A percentile compares a stretch with the other conserved stretches of the same genome.
These are phyloP conservation scores for Podarcis lilfordi DNA, from an alignment of 2,797 vertebrate genomes.

Conservation along the genomic window DNA sequence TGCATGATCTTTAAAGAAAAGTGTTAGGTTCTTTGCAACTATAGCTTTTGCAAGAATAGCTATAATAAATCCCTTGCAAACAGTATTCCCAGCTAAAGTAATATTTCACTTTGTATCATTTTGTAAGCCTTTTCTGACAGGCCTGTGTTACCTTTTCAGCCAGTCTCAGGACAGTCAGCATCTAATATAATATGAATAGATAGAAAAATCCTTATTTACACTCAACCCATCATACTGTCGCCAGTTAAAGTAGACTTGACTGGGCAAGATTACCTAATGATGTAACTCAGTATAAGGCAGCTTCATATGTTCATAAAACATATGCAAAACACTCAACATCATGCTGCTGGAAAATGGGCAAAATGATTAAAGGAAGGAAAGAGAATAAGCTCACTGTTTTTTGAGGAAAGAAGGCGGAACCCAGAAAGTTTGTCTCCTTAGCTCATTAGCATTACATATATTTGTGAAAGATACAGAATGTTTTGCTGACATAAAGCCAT, in stretches of 20 bases:
- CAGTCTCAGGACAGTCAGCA: not conserved
- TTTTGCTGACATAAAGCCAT: not conserved
- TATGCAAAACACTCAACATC: not conserved
- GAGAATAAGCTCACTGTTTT: not conserved
- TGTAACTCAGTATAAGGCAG: too few relatives aligned
- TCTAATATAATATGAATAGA: too few relatives aligned
- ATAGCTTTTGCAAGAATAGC: not conserved
- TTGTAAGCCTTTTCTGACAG: not conserved
- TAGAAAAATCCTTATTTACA: not conserved
- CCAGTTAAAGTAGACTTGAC: too few relatives aligned
- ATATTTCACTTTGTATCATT: not conserved
- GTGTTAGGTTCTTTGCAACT: not conserved
- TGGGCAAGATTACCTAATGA: not conserved
- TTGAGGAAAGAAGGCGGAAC: not conserved
- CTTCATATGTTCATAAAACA: not conserved
- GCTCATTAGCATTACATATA: not conserved
- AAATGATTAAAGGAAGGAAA: not conserved
- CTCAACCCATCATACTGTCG: too few relatives aligned
- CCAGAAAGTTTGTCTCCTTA: not conserved
- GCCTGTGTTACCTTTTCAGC: not conserved
- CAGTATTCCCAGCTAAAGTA: too few relatives aligned
- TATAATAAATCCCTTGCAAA: not conserved
- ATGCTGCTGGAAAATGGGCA: not conserved
- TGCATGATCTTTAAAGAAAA: not conserved
- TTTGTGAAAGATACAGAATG: not conserved